Evolutionary conservation across 1,140 invertebrate species (phyloP).

Genomic region (Proales similis): DNA sequence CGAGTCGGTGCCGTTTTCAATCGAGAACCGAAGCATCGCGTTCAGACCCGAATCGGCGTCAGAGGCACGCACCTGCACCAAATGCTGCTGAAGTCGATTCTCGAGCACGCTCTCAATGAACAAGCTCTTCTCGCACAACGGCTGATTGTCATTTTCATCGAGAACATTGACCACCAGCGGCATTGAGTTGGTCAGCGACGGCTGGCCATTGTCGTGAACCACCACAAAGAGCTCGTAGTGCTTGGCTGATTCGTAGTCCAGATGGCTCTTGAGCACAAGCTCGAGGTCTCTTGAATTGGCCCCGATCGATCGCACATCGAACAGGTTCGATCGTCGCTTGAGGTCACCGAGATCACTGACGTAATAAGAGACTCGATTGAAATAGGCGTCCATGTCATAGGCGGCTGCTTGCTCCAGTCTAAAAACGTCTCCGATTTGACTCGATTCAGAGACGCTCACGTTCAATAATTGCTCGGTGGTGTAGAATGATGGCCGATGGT

Average conservation of each 20-base stretch:
- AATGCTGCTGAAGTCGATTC: constrained; percentile 3
- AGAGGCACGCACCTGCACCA: constrained; percentile 12
- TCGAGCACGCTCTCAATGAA: constrained; percentile 21
- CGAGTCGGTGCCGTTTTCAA: background rate
- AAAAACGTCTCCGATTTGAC: constrained; percentile 27
- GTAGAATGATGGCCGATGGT: background rate
- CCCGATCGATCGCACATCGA: background rate
- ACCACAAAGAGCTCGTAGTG: constrained; percentile 18
- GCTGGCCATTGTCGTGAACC: constrained; percentile 20
- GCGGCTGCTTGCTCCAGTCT: constrained; percentile 1
- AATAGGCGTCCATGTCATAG: constrained; percentile 15
- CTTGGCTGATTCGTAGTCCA: constrained; percentile 4
- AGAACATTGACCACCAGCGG: constrained; percentile 4
- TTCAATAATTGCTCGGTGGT: background rate
- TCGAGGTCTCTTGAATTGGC: background rate
- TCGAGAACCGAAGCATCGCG: background rate
- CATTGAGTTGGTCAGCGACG: background rate
- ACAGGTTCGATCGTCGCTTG: background rate
- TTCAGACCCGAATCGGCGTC: constrained; percentile 17
- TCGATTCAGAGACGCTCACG: constrained; percentile 14
- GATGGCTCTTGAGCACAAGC: constrained; percentile 2
- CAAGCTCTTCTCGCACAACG: constrained; percentile 25
- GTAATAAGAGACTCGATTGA: constrained; percentile 23
- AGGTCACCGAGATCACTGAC: background rate
- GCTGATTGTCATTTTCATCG: constrained; percentile 29